Conservation (phyloP, 2,113 vertebrate species). For the Uropsilus gracilis region DNA sequence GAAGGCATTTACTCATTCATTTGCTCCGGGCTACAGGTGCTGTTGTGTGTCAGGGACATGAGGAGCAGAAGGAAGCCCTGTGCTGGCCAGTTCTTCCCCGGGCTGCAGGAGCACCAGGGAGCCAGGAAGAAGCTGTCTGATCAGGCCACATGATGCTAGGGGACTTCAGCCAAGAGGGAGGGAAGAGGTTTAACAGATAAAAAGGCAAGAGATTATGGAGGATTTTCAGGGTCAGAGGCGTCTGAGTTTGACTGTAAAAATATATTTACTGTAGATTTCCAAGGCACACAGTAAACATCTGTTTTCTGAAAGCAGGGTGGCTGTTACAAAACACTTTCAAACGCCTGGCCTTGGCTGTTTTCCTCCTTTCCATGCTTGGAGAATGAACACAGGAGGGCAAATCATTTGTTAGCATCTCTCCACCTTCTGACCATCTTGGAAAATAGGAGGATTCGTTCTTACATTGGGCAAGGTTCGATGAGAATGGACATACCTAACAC, state of each 20-base stretch:
- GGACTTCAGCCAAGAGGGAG: neutral
- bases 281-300: neutral
- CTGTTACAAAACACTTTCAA: neutral
- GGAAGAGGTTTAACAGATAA: neutral
- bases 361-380: neutral
- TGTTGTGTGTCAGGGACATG: neutral
- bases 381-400: neutral
- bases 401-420: conserved; percentile 26
- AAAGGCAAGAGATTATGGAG: neutral
- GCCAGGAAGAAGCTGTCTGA: neutral
- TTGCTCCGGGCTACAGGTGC: neutral
- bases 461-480: neutral
- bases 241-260: neutral
- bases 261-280: neutral
- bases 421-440: neutral
- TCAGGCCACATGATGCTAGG: neutral
- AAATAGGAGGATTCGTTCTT: conserved; percentile 22
- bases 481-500: conserved; percentile 30
- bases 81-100: neutral
- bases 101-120: no score
- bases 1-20: neutral
- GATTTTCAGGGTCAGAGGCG: neutral
- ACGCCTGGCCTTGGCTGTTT: neutral
- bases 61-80: no score
- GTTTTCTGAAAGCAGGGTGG: neutral